Base-by-base conservation (phyloP, 2,113 vertebrate species). In the Ammospiza caudacuta region DNA sequence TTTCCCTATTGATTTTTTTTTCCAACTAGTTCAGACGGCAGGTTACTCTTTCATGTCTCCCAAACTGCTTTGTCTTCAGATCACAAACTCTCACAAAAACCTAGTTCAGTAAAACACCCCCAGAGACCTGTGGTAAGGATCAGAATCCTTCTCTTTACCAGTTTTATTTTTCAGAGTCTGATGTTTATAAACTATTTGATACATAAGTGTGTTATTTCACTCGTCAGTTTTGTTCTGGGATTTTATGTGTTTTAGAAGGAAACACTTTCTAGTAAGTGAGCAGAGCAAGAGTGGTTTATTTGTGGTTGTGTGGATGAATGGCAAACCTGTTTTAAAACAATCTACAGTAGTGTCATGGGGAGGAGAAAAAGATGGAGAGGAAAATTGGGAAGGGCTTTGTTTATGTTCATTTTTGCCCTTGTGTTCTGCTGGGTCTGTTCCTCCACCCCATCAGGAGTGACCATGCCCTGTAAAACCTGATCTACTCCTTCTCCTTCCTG, bases 381-480 rank as follows among this genome's bases (percentile, higher is more conserved):
- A 73, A 44, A 33, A 54, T 12, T n/a, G 9, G 25, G 33, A 77
- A 63, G 44, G 33, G 28, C 9, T 5, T 0, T 10, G 11, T 62
- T 70, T 37, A 9, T 70, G 33, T 75, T 57, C 18, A 41, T 41
- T 79, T 79, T 58, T 83, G 21, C 19, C 31, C 23, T 28, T 3
- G 1, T 73, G 19, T 78, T 66, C 55, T 82, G n/a, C 35, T 2
- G 9, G 24, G 7, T 49, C 17, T 10, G 21, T 49, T 75, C 58
- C 23, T 88, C 25, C 24, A 22, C 1, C 15, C 17, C 22, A 3
- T 37, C 33, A 75, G 67, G 31, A 59, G 44, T 4, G 11, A 49
- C 15, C 47, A 16, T 55, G 17, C 4, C 47, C 31, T 59, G 13
- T 55, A 62, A 63, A 75, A 55, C 22, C 4, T 0, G 0, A 49